Evolutionary conservation across 2,113 vertebrate genomes (phyloP).

Genomic region (Caracal caracal): DNA sequence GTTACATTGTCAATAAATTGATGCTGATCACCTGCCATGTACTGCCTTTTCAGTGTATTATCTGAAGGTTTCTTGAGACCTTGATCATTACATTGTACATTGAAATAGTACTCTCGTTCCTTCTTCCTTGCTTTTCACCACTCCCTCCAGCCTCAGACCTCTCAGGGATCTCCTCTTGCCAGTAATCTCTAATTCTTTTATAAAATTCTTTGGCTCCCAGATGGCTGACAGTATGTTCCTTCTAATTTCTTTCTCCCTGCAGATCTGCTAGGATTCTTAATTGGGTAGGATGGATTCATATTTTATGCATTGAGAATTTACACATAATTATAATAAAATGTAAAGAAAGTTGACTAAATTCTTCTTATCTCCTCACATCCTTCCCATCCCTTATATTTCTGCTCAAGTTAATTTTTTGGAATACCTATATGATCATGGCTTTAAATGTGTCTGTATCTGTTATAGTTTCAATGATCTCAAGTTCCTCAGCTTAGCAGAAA

Average conservation of each 20-base stretch:
- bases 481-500: neutral
- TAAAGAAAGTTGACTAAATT: neutral
- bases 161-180: neutral
- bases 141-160: neutral
- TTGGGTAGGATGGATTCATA: neutral
- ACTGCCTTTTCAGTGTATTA: neutral
- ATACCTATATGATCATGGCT: neutral
- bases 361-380: neutral
- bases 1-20: neutral
- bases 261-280: neutral
- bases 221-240: neutral
- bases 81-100: neutral
- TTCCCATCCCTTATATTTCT: neutral
- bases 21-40: neutral
- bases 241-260: constrained; percentile 14
- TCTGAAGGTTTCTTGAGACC: neutral
- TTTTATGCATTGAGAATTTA: neutral
- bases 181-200: neutral
- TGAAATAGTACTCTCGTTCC: neutral
- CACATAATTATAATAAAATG: neutral
- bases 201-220: neutral
- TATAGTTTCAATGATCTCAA: neutral
- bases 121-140: neutral
- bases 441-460: neutral
- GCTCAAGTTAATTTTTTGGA: neutral